Conservation (phyloP, 2,888 invertebrate species). For the Melieria crassipennis region DNA sequence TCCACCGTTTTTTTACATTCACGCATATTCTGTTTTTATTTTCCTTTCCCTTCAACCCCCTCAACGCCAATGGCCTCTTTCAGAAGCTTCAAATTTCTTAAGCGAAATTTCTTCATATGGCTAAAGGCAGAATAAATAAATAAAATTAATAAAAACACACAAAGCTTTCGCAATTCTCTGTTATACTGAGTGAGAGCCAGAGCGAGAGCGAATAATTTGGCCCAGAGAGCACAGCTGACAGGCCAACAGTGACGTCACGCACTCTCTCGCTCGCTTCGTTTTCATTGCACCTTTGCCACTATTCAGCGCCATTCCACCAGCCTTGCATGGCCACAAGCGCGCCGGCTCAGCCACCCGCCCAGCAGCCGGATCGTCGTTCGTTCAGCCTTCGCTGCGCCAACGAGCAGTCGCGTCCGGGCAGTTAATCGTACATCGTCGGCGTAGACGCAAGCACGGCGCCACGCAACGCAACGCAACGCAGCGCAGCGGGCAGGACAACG, state of each 20-base stretch:
- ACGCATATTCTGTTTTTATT: no score
- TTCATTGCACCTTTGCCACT: neutral
- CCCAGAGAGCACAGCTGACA: no score
- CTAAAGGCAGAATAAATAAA: no score
- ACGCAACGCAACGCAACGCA: neutral
- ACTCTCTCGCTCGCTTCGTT: constrained; percentile 16
- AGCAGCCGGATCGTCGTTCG: neutral
- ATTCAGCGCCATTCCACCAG: neutral
- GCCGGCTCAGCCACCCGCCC: neutral
- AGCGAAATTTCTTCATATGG: no score
- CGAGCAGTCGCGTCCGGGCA: neutral
- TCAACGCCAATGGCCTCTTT: no score
- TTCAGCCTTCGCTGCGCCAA: neutral
- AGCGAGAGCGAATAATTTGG: no score
- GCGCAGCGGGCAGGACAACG: constrained; percentile 21
- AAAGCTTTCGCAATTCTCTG: neutral
- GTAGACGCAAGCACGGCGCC: constrained; percentile 10
- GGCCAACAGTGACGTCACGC: neutral
- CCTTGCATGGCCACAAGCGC: neutral
- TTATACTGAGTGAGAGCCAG: no score
- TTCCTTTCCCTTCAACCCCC: no score
- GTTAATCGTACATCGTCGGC: constrained; percentile 27
- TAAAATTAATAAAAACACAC: neutral
- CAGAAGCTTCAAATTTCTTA: no score
- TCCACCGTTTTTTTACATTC: no score